Conservation (phyloP, 2,888 invertebrate genomes). For the Automeris io region DNA sequence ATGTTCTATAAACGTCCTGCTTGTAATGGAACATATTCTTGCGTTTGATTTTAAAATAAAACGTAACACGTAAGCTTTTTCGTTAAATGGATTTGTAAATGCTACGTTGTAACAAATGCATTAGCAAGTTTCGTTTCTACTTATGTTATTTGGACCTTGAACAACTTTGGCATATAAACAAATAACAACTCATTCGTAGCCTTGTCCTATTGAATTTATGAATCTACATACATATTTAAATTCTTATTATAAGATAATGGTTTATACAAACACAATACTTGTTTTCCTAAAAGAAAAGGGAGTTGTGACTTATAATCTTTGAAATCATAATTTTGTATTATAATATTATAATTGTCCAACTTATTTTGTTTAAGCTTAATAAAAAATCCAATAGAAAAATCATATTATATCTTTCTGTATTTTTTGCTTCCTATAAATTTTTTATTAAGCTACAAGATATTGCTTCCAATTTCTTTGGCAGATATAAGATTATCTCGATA, state of each 20-base stretch:
- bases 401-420: too few relatives aligned
- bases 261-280: too few relatives aligned
- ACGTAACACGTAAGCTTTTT: background rate
- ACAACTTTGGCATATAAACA: slow-evolving; percentile 10
- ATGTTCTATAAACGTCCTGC: background rate
- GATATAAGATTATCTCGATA: background rate
- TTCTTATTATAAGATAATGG: too few relatives aligned
- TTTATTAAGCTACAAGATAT: slow-evolving; percentile 2
- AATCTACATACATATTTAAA: slow-evolving; percentile 11
- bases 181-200: slow-evolving; percentile 18
- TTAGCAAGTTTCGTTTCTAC: background rate
- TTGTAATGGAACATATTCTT: background rate
- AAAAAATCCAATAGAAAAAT: too few relatives aligned
- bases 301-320: too few relatives aligned
- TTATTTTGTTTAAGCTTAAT: too few relatives aligned
- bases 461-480: slow-evolving; percentile 8
- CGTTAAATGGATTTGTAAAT: background rate
- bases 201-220: slow-evolving; percentile 31
- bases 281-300: too few relatives aligned
- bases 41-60: background rate
- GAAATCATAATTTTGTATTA: too few relatives aligned
- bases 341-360: too few relatives aligned
- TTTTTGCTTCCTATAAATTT: too few relatives aligned
- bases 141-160: background rate
- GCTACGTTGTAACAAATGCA: background rate